These are phyloP conservation scores for Petaurus breviceps DNA, from an alignment of 2,113 vertebrate genomes.

Conservation along the genomic window DNA sequence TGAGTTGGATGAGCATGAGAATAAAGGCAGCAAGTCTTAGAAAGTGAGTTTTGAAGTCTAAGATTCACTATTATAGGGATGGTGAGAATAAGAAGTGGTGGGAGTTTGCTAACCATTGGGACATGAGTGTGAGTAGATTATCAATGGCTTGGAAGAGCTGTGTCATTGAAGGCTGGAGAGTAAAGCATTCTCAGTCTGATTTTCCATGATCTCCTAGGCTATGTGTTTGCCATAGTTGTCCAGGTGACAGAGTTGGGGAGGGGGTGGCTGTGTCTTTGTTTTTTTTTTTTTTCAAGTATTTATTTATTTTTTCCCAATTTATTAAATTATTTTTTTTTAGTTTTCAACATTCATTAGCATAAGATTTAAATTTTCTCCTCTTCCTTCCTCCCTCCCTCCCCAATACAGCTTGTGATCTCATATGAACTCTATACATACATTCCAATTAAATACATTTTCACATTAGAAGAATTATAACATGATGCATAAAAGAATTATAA, in stretches of 20 bases:
- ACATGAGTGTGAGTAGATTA: background rate
- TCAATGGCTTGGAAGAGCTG: background rate
- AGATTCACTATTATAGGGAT: background rate
- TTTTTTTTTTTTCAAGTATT: no score
- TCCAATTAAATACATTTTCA: no score
- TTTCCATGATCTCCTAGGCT: background rate
- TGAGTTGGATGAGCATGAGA: background rate
- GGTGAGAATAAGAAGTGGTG: background rate
- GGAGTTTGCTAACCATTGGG: background rate
- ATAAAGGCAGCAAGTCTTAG: background rate
- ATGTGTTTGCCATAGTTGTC: background rate
- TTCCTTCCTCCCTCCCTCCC: no score
- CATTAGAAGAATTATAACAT: no score
- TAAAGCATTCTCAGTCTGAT: background rate
- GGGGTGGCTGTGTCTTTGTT: background rate
- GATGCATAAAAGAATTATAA: no score
- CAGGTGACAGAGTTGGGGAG: background rate
- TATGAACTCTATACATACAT: no score
- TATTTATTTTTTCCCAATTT: no score
- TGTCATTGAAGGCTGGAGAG: background rate
- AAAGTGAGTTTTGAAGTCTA: background rate
- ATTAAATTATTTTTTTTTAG: no score
- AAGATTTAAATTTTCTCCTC: no score
- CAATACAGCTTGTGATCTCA: no score
- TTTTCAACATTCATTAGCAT: no score